Evolutionary conservation across 2,797 vertebrate species (phyloP).

Genomic region (Chiroxiphia lanceolata): DNA sequence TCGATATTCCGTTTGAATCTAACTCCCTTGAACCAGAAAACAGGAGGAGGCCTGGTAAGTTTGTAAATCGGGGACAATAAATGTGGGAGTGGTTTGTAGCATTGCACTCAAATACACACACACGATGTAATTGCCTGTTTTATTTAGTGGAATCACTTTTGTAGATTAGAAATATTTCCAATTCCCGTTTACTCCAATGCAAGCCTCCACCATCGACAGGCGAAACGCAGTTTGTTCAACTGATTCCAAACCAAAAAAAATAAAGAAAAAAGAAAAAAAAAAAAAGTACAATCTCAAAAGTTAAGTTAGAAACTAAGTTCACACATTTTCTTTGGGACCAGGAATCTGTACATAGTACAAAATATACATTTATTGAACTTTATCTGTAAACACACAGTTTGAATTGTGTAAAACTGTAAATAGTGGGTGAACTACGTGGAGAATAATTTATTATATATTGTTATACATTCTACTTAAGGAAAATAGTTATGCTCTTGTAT

Average conservation of each 20-base stretch:
- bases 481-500: conserved; percentile 75
- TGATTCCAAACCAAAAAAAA: conserved; percentile 79
- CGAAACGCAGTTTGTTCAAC: conserved; percentile 85
- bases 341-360: conserved; percentile 89
- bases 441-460: conserved; percentile 85
- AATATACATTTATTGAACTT: conserved; percentile 89
- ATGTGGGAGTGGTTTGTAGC: neutral
- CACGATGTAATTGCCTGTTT: conserved; percentile 85
- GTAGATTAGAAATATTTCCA: conserved; percentile 86
- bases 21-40: neutral
- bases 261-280: conserved; percentile 71
- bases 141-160: conserved; percentile 89
- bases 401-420: conserved; percentile 86
- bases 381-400: conserved; percentile 81
- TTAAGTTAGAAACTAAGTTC: conserved; percentile 84
- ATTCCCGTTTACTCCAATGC: conserved; percentile 55
- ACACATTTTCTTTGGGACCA: conserved; percentile 84
- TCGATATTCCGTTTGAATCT: neutral
- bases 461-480: conserved; percentile 76
- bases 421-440: conserved; percentile 83
- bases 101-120: conserved; percentile 66
- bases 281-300: conserved; percentile 83
- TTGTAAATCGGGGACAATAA: neutral
- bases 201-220: conserved; percentile 81
- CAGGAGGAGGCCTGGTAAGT: neutral